Percentiles rank a stretch among this genome's conserved stretches.
Conservation (phyloP, 2,888 invertebrate species). For the Patella pellucida region DNA sequence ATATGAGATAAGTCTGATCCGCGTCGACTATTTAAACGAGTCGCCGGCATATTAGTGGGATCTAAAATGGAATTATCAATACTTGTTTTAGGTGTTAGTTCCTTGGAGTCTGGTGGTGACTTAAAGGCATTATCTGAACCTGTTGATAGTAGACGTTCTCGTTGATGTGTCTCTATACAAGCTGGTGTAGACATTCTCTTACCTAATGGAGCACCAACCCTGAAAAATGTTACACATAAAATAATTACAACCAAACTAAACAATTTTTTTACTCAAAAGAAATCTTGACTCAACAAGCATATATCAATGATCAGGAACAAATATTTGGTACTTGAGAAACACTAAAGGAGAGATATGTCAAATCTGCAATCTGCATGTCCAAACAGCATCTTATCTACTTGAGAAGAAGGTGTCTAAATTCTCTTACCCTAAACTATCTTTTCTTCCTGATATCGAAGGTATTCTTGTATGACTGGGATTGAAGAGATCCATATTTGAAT, state of each 20-base stretch:
- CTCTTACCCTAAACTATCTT: no score
- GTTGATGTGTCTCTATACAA: constrained; percentile 18
- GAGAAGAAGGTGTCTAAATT: no score
- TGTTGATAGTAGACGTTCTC: background rate
- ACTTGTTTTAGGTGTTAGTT: background rate
- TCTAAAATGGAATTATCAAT: background rate
- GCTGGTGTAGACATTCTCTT: constrained; percentile 23
- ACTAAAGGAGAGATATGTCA: no score
- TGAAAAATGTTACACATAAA: background rate
- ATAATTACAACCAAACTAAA: background rate
- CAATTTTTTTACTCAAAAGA: no score
- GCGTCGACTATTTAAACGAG: background rate
- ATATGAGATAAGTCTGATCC: background rate
- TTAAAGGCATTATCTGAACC: constrained; percentile 1
- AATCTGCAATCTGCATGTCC: no score
- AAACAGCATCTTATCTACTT: no score
- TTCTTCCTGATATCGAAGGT: no score
- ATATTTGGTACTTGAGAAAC: no score
- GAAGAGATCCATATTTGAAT: background rate
- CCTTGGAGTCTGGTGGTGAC: background rate
- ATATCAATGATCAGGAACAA: no score
- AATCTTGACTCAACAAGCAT: no score
- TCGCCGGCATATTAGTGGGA: background rate
- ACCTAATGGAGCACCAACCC: constrained; percentile 8
- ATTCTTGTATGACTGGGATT: no score